Conservation (phyloP, 1,140 invertebrate species). For the Listronotus bonariensis region DNA sequence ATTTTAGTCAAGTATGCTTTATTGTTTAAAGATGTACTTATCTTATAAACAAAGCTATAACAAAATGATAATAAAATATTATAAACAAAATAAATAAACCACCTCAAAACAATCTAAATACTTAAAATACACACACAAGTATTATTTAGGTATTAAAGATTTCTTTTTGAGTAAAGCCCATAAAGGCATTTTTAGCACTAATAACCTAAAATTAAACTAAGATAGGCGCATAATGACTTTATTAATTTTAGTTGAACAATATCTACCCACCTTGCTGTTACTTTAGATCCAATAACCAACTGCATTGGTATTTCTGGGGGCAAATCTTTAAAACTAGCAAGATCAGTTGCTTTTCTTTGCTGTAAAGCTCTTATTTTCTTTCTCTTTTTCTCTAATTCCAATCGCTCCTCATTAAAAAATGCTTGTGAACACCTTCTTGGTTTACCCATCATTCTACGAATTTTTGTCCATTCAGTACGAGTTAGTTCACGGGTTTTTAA, state of each 20-base stretch:
- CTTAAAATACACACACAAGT: no score
- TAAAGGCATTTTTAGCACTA: no score
- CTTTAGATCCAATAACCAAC: constrained; percentile 95
- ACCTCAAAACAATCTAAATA: no score
- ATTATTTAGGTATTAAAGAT: no score
- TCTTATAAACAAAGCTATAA: no score
- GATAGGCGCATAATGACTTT: constrained; percentile 20
- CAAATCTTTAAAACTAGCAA: constrained; percentile 82
- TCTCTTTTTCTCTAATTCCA: constrained; percentile 86
- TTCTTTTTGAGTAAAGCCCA: no score
- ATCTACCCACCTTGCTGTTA: constrained; percentile 68
- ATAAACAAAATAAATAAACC: no score
- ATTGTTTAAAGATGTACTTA: no score
- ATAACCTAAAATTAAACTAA: no score
- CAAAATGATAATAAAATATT: no score
- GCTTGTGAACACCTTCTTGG: constrained; percentile 90
- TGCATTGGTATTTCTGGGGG: constrained; percentile 96
- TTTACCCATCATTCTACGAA: constrained; percentile 95
- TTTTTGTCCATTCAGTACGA: constrained; percentile 93
- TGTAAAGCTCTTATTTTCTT: constrained; percentile 93
- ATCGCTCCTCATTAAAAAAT: constrained; percentile 94
- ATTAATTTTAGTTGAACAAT: constrained; percentile 1
- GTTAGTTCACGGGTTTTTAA: constrained; percentile 85
- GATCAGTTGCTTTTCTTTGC: constrained; percentile 87
- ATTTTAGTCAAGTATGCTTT: no score